Evolutionary conservation across 2,888 invertebrate genomes (phyloP).

Genomic region (Cristatella mucedo): DNA sequence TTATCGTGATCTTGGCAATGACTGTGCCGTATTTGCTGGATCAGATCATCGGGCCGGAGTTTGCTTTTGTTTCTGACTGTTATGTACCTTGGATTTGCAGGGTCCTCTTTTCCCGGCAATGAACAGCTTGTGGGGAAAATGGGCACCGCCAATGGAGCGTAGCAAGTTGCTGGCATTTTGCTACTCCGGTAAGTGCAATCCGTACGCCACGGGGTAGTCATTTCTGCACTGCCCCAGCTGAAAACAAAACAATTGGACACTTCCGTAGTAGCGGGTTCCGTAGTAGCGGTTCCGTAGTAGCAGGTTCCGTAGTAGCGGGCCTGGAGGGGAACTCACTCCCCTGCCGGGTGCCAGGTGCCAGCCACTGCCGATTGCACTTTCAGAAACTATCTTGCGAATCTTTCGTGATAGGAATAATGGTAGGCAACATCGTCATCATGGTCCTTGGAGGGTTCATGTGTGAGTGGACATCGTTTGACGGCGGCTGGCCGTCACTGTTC

Average conservation of each 20-base stretch:
- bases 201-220: too few species aligned
- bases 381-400: neutral
- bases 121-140: slow-evolving; percentile 76
- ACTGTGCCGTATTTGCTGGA: too few species aligned
- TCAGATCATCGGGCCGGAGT: slow-evolving; percentile 12
- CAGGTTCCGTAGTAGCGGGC: too few species aligned
- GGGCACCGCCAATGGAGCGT: slow-evolving; percentile 74
- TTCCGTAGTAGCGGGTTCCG: too few species aligned
- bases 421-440: slow-evolving; percentile 54
- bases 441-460: slow-evolving; percentile 47
- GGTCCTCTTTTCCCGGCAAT: slow-evolving; percentile 85
- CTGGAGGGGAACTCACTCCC: too few species aligned
- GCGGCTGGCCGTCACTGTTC: slow-evolving; percentile 49
- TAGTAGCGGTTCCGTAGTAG: too few species aligned
- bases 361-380: neutral
- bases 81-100: too few species aligned
- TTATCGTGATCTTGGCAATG: too few species aligned
- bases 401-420: slow-evolving; percentile 51
- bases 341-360: neutral
- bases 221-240: too few species aligned
- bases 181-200: slow-evolving; percentile 36
- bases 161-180: slow-evolving; percentile 32
- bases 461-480: slow-evolving; percentile 41
- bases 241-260: too few species aligned
- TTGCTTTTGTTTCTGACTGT: slow-evolving; percentile 14